A percentile compares a stretch with the other conserved stretches of the same genome.
These are phyloP conservation scores for Tapera naevia DNA, from an alignment of 2,797 vertebrate species.

Conservation along the genomic window DNA sequence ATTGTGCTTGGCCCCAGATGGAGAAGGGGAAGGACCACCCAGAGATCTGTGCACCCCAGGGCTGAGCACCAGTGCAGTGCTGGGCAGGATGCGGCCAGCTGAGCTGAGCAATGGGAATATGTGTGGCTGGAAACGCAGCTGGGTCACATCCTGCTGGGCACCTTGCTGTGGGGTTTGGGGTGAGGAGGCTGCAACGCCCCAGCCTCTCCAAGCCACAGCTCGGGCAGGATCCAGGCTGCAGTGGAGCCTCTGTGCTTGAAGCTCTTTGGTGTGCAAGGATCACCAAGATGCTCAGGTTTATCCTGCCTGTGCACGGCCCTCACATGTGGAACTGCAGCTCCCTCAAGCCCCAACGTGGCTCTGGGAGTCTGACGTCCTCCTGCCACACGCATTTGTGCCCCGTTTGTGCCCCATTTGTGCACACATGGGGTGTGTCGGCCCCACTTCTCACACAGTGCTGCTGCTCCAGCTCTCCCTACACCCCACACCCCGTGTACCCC, in stretches of 20 bases:
- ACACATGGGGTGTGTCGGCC: accelerated
- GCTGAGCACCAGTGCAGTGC: not conserved
- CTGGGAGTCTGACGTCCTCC: accelerated
- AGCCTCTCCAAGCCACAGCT: not conserved
- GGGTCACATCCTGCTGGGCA: too few relatives aligned
- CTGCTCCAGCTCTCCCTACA: not conserved
- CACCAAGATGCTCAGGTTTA: not conserved
- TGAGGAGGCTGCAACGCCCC: accelerated
- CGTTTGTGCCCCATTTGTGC: accelerated
- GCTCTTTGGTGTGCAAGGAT: accelerated
- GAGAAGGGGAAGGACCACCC: not conserved
- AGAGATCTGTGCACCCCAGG: accelerated
- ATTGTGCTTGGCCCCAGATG: accelerated
- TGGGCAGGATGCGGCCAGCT: not conserved
- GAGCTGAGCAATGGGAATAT: not conserved
- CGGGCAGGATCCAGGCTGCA: not conserved
- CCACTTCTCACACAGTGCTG: accelerated
- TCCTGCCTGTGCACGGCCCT: accelerated
- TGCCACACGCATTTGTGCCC: accelerated
- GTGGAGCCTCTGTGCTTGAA: accelerated
- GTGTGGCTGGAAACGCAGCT: too few relatives aligned
- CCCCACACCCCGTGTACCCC: not conserved
- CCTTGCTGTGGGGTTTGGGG: not conserved
- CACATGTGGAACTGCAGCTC: accelerated
- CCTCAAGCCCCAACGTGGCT: accelerated